These are phyloP conservation scores for Puffinus mauretanicus DNA, from an alignment of 2,113 vertebrate species.

Conservation along the genomic window DNA sequence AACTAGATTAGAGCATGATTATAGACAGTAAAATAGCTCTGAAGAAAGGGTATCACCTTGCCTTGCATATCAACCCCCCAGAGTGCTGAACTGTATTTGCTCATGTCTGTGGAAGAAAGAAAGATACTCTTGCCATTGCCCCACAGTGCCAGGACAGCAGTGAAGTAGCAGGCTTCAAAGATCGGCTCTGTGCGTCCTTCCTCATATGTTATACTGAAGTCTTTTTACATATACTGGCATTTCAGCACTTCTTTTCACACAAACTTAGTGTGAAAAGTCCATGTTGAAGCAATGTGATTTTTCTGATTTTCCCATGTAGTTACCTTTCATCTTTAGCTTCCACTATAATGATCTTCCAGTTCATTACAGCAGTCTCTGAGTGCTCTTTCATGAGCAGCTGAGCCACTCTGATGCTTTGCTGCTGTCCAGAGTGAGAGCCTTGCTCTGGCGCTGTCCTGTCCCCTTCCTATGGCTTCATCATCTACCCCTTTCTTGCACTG, in stretches of 20 bases:
- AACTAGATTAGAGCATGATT: not conserved
- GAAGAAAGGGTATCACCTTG: not conserved
- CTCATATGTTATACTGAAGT: not conserved
- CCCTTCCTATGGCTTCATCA: not conserved
- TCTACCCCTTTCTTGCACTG: not conserved
- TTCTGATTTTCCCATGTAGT: not conserved
- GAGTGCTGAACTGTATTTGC: not conserved
- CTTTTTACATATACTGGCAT: not conserved
- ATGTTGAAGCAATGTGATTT: not conserved
- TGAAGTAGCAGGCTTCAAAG: not conserved
- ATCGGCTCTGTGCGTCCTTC: accelerated
- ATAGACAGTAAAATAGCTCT: not conserved
- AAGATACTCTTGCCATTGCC: not conserved
- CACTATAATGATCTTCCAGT: not conserved
- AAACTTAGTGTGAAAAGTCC: not conserved
- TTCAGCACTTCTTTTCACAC: not conserved
- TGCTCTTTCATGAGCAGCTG: not conserved
- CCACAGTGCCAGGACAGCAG: not conserved
- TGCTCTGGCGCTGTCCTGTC: not conserved
- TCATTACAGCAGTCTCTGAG: not conserved
- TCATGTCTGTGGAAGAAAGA: not conserved
- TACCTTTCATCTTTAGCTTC: not conserved
- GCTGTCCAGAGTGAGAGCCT: not conserved
- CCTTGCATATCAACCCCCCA: not conserved
- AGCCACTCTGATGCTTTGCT: not conserved